phyloP scores from a whole-genome alignment of 2,888 invertebrate genomes.

The Dinocampus coccinellae region DNA sequence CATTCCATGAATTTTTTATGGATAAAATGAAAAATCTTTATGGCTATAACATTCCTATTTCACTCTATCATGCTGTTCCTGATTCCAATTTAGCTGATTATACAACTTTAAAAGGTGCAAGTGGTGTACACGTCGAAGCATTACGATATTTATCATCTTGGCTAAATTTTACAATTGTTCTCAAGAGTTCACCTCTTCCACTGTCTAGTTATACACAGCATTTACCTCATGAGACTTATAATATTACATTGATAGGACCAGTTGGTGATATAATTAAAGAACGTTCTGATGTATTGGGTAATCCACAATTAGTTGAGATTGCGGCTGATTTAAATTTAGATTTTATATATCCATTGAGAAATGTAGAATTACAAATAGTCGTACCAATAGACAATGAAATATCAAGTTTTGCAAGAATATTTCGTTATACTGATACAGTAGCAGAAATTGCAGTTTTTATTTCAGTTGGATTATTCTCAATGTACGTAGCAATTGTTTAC shows the following conservation, averaged over 20 bases:
- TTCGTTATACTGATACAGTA: not conserved
- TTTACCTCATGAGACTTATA: conserved; percentile 24
- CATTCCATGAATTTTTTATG: conserved; percentile 32
- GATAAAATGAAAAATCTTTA: conserved; percentile 43
- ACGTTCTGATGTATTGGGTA: conserved; percentile 36
- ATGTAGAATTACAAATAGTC: conserved; percentile 6
- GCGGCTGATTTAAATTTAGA: conserved; percentile 18
- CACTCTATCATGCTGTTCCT: conserved; percentile 37
- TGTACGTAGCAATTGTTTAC: conserved; percentile 18
- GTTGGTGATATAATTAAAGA: conserved; percentile 38
- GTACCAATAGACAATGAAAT: conserved; percentile 31
- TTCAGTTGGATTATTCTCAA: not conserved
- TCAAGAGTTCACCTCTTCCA: conserved; percentile 25
- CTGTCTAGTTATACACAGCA: conserved; percentile 30
- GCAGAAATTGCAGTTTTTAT: conserved; percentile 1
- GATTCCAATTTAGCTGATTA: conserved; percentile 14
- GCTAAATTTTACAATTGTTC: conserved; percentile 37
- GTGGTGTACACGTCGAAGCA: conserved; percentile 23
- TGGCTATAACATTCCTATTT: conserved; percentile 38
- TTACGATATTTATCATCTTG: conserved; percentile 26
- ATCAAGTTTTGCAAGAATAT: conserved; percentile 29
- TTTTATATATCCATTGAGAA: conserved; percentile 18
- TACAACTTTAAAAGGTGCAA: conserved; percentile 19
- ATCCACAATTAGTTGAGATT: conserved; percentile 15
- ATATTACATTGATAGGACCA: conserved; percentile 13